phyloP scores from a whole-genome alignment of 2,888 invertebrate genomes.

The Eupithecia inturbata region DNA sequence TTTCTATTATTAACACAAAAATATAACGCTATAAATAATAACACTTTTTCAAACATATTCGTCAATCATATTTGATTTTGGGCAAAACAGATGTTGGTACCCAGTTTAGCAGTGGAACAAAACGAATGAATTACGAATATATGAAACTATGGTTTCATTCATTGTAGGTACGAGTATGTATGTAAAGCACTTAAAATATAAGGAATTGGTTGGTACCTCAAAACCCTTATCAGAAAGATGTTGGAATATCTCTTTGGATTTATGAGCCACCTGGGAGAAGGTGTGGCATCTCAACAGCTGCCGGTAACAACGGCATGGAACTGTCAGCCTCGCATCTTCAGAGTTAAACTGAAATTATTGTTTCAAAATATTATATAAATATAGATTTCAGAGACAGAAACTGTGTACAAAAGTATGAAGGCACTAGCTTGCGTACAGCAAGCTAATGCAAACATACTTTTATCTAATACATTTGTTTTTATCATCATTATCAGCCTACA shows the following conservation, averaged over 20 bases:
- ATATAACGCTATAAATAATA: neutral
- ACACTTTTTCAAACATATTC: neutral
- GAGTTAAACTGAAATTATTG: neutral
- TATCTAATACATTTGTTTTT: no score
- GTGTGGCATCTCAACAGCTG: neutral
- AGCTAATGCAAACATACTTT: no score
- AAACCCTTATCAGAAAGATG: neutral
- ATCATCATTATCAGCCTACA: no score
- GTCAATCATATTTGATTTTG: neutral
- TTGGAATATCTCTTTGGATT: neutral
- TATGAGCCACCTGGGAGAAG: neutral
- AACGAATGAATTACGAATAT: no score
- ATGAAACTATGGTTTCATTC: neutral
- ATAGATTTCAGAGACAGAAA: no score
- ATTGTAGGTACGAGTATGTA: neutral
- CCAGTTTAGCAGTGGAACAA: neutral
- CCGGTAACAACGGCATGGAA: neutral
- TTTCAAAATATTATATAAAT: no score
- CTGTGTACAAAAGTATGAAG: no score
- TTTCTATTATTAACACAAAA: neutral
- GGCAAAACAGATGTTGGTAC: neutral
- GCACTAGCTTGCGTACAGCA: no score
- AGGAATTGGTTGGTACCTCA: neutral
- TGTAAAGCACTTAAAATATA: neutral
- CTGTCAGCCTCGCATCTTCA: neutral